phyloP scores from a whole-genome alignment of 2,888 invertebrate genomes.

The Zygogramma bicolorata region DNA sequence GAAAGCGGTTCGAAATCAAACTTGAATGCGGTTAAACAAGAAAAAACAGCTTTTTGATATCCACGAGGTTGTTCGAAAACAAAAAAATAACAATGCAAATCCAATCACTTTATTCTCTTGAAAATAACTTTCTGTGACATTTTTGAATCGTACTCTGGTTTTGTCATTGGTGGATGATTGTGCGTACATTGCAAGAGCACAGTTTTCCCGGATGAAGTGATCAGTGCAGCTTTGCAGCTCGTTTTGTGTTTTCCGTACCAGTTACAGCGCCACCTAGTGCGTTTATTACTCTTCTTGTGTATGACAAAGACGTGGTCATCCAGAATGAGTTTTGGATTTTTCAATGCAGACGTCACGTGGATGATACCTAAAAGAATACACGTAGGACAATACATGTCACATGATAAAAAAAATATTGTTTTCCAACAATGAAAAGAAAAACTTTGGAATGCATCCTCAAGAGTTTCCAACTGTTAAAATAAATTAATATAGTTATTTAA shows the following conservation, averaged over 20 bases:
- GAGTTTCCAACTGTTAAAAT: too few relatives aligned
- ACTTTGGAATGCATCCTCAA: too few relatives aligned
- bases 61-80: not conserved
- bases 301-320: slow-evolving; percentile 52
- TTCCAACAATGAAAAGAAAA: too few relatives aligned
- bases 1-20: too few relatives aligned
- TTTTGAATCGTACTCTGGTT: not conserved
- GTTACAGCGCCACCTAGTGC: slow-evolving; percentile 54
- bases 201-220: slow-evolving; percentile 34
- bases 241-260: slow-evolving; percentile 46
- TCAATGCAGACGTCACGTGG: slow-evolving; percentile 49
- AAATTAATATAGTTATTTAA: too few relatives aligned
- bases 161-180: slow-evolving; percentile 46
- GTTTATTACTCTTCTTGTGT: slow-evolving; percentile 44
- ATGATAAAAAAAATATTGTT: not conserved
- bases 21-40: too few relatives aligned
- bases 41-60: not conserved
- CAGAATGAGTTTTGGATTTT: slow-evolving; percentile 44
- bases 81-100: not conserved
- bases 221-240: slow-evolving; percentile 48
- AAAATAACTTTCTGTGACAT: slow-evolving; percentile 23
- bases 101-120: slow-evolving; percentile 26
- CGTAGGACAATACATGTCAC: slow-evolving; percentile 22
- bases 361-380: slow-evolving; percentile 49
- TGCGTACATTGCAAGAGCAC: slow-evolving; percentile 48